Evolutionary conservation across 2,797 vertebrate species (phyloP), one percentile per base, ranked within the genome.

Genomic region (Rhinophrynus dorsalis): DNA sequence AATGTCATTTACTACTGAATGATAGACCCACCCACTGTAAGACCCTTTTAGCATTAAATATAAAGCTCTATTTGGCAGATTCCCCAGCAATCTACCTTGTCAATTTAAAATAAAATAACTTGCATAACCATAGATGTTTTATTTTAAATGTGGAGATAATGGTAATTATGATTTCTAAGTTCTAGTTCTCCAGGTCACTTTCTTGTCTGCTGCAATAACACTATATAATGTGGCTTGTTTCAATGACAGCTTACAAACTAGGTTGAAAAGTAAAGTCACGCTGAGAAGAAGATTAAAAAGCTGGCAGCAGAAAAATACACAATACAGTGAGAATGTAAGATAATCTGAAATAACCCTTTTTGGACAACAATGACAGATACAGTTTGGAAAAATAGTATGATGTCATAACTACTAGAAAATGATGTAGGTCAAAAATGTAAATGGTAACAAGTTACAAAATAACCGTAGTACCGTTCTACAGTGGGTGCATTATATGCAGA

Each of bases 251-350:
- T 60, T 54, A 29, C 37, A 61, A 61, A 61, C 20, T 24, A 9
- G 33, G 62, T 29, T 44, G 47, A 11, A 69, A 69, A 33, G 47
- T 33, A 55, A 35, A 32, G 20, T 42, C 67, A 61, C 62, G 67
- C 57, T 61, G 57, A 5, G 66, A 59, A 59, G 32, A 50, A 68
- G 45, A 68, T 59, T 59, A 68, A 59, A 68, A 59, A 59, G 21
- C 32, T 13, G 38, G 48, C 33, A 55, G 38, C 67, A 54, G 20
- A 45, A 62, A 67, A 52, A 62, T 32, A 61, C 55, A 32, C 52
- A 62, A 54, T 55, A 62, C 18, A 50, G 62, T 45, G 37, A 61
- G 48, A 45, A 61, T 69, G 51, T 69, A 21, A 51, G 67, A 69
- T 69, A 69, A 62, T 27, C 35, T 62, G 45, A 61, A 52, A 60